A percentile compares a stretch with the other conserved stretches of the same genome.
Conservation (phyloP, 2,888 invertebrate species). For the Campoplex capitator region DNA sequence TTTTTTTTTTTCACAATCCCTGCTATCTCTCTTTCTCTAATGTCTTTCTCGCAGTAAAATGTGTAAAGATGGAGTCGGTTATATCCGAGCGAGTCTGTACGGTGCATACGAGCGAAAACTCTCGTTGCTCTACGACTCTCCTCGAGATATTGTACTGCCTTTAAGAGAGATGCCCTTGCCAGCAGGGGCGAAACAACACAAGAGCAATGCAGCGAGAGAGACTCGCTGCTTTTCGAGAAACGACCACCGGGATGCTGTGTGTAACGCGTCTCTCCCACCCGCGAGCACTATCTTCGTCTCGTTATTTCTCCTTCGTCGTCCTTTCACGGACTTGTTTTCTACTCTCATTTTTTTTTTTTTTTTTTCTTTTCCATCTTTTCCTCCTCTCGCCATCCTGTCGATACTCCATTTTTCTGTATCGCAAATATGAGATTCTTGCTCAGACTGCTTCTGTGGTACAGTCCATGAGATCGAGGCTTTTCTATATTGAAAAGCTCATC, state of each 20-base stretch:
- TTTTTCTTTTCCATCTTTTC: neutral
- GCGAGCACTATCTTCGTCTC: conserved; percentile 55
- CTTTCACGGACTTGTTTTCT: conserved; percentile 30
- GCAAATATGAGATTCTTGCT: conserved; percentile 24
- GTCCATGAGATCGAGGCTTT: conserved; percentile 3
- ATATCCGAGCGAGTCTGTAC: conserved; percentile 16
- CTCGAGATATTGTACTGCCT: conserved; percentile 21
- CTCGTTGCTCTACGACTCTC: conserved; percentile 46
- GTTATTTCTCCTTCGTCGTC: conserved; percentile 55
- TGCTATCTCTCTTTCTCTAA: conserved; percentile 19
- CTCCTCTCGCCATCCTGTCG: neutral
- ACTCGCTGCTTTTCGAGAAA: conserved; percentile 37
- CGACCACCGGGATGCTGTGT: conserved; percentile 59
- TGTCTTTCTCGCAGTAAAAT: conserved; percentile 31
- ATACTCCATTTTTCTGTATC: conserved; percentile 38
- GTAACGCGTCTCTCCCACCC: conserved; percentile 54
- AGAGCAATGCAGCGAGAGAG: conserved; percentile 37
- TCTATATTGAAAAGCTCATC: neutral
- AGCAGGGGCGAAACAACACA: conserved; percentile 44
- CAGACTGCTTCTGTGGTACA: conserved; percentile 14
- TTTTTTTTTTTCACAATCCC: neutral
- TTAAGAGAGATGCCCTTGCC: conserved; percentile 58
- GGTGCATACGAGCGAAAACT: conserved; percentile 46
- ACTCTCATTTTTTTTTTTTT: neutral
- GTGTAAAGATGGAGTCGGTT: conserved; percentile 55